Conservation (phyloP, 92 coral and sea anemone genomes). For the Palythoa grandis region DNA sequence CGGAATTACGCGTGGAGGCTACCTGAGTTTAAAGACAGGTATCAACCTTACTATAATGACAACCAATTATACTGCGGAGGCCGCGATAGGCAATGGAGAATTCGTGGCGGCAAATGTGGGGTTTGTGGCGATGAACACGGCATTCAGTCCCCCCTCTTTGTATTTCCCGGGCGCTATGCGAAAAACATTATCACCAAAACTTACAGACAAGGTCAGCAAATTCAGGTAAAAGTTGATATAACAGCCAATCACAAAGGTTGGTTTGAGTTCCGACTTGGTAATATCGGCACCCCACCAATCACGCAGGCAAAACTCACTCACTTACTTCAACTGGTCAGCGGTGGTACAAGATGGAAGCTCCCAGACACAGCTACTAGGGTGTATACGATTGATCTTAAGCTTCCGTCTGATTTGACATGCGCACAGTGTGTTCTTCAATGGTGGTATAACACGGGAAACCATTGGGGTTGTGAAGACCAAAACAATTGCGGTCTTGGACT, state of each 20-base stretch:
- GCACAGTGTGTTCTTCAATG: constrained; percentile 50
- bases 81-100: constrained; percentile 61
- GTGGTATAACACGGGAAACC: constrained; percentile 45
- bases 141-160: constrained; percentile 32
- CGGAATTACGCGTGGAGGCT: constrained; percentile 75
- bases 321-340: constrained; percentile 37
- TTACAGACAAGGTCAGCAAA: constrained; percentile 60
- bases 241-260: constrained; percentile 49
- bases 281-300: constrained; percentile 32
- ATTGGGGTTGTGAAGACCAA: neutral
- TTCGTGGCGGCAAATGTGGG: constrained; percentile 75
- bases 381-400: constrained; percentile 21
- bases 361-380: neutral
- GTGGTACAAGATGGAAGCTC: constrained; percentile 31
- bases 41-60: constrained; percentile 59
- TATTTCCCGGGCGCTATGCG: constrained; percentile 69
- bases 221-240: constrained; percentile 53
- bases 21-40: constrained; percentile 23
- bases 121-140: constrained; percentile 80
- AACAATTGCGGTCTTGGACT: neutral
- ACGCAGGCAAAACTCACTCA: constrained; percentile 35
- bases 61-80: constrained; percentile 83
- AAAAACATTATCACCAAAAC: constrained; percentile 54
- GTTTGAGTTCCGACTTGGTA: constrained; percentile 53
- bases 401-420: constrained; percentile 47